Base-by-base conservation (phyloP, 2,888 invertebrate genomes). In the Pseudococcus longispinus region DNA sequence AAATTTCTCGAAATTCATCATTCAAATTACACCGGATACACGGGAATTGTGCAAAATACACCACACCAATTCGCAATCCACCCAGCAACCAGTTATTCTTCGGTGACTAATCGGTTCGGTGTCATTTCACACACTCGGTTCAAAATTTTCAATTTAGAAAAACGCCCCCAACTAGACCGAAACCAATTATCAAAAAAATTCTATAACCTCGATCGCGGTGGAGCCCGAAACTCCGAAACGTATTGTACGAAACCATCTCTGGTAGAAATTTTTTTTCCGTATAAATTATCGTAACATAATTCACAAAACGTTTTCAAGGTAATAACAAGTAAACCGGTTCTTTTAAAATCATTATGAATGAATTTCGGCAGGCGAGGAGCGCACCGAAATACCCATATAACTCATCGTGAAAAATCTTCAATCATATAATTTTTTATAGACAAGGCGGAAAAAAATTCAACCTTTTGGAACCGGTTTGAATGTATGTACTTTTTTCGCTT, bases 381-480 rank as follows among this genome's bases (percentile, higher is more conserved):
- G 70, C 18, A 70, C 70, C 70, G 70, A 70, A 70, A 70, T 70
- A 70, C 29, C 70, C 70, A 70, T 70, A 70, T 70, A 70, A 70
- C 70, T 70, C 70, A 70, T 29, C 29, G 29, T 70, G 70, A 70
- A 70, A 70, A 70, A 70, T 70, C 70, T 70, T 70, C 70, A 70
- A 70, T 70, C 70, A 70, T 70, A 70, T 70, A 70, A 70, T 70
- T 70, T 70, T 32, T 70, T 70, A 29, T 32, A 70, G 70, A 70
- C 70, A 70, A 70, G 70, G 70, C 70, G 70, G 26, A 70, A 70
- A 70, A 70, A 70, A 70, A 70, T 32, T 70, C 29, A 29, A 70
- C 29, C 4, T 29, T 11, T 70, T 70, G 11, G 70, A 70, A 70
- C 70, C 70, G 70, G 70, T 70, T 70, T 70, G 11, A 29, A 29